phyloP scores from a whole-genome alignment of 2,113 vertebrate genomes.

The Elgaria multicarinata region DNA sequence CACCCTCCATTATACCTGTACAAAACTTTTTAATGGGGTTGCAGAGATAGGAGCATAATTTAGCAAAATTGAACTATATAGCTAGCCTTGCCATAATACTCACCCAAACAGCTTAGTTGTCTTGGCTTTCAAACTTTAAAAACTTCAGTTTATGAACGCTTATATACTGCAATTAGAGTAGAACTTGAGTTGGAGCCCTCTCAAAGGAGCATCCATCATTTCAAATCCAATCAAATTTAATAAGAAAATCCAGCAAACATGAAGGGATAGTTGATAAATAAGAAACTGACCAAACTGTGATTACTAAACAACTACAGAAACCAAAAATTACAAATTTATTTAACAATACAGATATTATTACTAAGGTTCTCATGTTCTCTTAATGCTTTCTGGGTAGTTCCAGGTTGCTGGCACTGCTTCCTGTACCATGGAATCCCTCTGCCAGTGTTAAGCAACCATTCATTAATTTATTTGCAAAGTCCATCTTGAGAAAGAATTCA shows the following conservation, averaged over 20 bases:
- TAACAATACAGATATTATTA: neutral
- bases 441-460: neutral
- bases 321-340: neutral
- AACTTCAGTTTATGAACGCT: neutral
- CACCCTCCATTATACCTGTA: neutral
- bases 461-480: neutral
- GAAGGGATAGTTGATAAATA: neutral
- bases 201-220: neutral
- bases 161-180: neutral
- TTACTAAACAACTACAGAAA: neutral
- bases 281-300: neutral
- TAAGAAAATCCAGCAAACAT: neutral
- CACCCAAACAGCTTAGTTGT: neutral
- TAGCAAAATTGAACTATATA: neutral
- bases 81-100: neutral
- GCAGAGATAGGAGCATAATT: neutral
- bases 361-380: neutral
- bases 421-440: neutral
- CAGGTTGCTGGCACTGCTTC: neutral
- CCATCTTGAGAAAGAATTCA: neutral
- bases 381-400: neutral
- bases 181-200: neutral
- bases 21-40: neutral
- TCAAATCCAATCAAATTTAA: neutral
- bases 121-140: neutral